These are phyloP conservation scores for Cynocephalus volans DNA, from an alignment of 2,113 vertebrate genomes.

Conservation along the genomic window DNA sequence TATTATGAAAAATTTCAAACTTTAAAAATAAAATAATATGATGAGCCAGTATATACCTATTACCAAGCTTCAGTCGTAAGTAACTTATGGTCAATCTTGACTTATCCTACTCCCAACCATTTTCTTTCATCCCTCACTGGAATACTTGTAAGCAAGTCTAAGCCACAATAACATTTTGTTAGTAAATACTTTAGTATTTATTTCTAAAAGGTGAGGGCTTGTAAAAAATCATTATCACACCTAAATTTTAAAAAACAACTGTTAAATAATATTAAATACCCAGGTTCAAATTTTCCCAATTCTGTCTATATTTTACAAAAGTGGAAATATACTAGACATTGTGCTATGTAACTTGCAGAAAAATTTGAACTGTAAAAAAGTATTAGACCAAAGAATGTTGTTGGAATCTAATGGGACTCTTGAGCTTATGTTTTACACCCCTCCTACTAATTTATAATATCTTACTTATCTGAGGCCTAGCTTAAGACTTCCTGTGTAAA, in stretches of 20 bases:
- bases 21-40: not conserved
- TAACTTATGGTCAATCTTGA: not conserved
- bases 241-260: not conserved
- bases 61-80: not conserved
- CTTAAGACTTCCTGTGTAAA: not conserved
- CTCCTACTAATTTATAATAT: not conserved
- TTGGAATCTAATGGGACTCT: not conserved
- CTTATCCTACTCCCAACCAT: not conserved
- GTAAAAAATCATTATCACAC: not conserved
- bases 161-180: not conserved
- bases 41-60: not conserved
- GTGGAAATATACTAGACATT: not conserved
- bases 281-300: not conserved
- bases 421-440: not conserved
- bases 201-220: slow-evolving; percentile 27
- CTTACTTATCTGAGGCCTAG: not conserved
- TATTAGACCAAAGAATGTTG: not conserved
- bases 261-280: not conserved
- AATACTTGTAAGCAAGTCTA: slow-evolving; percentile 52
- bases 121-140: not conserved
- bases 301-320: not conserved
- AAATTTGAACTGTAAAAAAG: not conserved
- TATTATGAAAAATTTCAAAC: slow-evolving; percentile 24
- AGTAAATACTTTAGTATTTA: slow-evolving; percentile 35
- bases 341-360: not conserved